Percentiles rank a stretch among this genome's conserved stretches.
These are phyloP conservation scores for Arnoldichthys spilopterus DNA, from an alignment of 2,797 vertebrate species.

Conservation along the genomic window DNA sequence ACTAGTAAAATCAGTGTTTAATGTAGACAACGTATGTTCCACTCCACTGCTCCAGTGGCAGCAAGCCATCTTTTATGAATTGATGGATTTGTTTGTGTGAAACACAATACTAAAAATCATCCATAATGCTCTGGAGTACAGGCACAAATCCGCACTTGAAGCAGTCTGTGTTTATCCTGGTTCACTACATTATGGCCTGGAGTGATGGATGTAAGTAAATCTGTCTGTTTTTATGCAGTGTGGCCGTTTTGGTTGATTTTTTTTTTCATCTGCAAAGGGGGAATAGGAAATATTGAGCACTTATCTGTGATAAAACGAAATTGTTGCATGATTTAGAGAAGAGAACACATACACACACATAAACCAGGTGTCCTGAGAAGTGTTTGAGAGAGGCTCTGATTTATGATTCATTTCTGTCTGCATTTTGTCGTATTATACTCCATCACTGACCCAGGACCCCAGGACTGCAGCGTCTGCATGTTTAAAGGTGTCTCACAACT, in stretches of 20 bases:
- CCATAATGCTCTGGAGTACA: background rate
- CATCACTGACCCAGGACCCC: background rate
- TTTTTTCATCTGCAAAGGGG: background rate
- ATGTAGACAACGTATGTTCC: background rate
- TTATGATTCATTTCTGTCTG: slow-evolving; percentile 20
- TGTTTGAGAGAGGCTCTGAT: slow-evolving; percentile 39
- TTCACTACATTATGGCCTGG: background rate
- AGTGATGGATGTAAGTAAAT: background rate
- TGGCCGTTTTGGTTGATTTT: background rate
- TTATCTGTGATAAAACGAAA: slow-evolving; percentile 9
- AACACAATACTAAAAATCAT: background rate
- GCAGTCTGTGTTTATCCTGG: background rate
- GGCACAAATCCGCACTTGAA: background rate
- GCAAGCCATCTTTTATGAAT: background rate
- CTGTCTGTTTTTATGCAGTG: background rate
- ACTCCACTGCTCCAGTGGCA: background rate
- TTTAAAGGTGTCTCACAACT: background rate
- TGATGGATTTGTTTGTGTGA: slow-evolving; percentile 7
- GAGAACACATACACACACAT: slow-evolving; percentile 30
- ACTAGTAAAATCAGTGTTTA: background rate
- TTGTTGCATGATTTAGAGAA: slow-evolving; percentile 25
- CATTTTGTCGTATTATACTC: background rate
- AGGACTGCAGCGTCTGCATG: background rate
- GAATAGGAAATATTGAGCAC: background rate
- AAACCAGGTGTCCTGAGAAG: slow-evolving; percentile 40